A percentile compares a stretch with the other conserved stretches of the same genome.
Evolutionary conservation across 2,113 vertebrate species (phyloP).

Genomic region (Odontesthes bonariensis): DNA sequence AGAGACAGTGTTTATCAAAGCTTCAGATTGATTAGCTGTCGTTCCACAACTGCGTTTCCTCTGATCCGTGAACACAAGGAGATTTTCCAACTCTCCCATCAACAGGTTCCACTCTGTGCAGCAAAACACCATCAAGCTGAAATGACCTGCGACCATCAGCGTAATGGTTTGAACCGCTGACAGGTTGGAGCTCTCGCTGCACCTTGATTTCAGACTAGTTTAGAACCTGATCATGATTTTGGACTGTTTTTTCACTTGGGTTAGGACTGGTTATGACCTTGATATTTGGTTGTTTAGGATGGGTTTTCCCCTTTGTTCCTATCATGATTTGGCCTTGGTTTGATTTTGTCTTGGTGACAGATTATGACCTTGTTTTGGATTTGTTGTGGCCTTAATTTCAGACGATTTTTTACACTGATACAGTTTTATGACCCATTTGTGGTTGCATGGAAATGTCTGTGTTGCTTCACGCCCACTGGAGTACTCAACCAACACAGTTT

Average conservation of each 20-base stretch:
- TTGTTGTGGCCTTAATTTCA: background rate
- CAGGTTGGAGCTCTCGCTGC: too few relatives aligned
- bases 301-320: too few relatives aligned
- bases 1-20: background rate
- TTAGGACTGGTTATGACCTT: background rate
- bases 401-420: too few relatives aligned
- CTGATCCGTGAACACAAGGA: conserved; percentile 7
- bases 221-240: background rate
- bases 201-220: too few relatives aligned
- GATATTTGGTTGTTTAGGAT: too few relatives aligned
- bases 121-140: background rate
- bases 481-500: too few relatives aligned
- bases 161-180: background rate
- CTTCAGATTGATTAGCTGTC: conserved; percentile 13
- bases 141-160: conserved; percentile 3
- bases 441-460: too few relatives aligned
- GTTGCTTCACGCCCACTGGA: too few relatives aligned
- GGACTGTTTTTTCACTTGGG: background rate
- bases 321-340: background rate
- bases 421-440: too few relatives aligned
- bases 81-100: background rate
- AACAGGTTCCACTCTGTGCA: conserved; percentile 5
- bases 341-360: too few relatives aligned
- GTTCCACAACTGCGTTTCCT: conserved; percentile 1
- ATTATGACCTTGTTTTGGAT: background rate